Base-by-base conservation (phyloP, 2,888 invertebrate species). In the Polydrusus tereticollis region DNA sequence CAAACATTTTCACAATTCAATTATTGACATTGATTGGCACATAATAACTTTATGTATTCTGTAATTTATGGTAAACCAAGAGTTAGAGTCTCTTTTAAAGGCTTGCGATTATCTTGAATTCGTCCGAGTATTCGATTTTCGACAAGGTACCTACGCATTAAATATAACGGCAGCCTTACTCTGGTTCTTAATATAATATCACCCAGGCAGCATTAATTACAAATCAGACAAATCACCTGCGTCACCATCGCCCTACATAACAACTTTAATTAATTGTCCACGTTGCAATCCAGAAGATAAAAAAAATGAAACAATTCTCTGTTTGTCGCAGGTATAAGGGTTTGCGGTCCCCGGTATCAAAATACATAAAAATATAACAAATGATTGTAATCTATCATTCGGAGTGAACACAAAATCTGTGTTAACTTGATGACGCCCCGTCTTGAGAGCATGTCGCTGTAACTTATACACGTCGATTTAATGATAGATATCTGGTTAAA, bases 401-500 rank as follows among this genome's bases (percentile, higher is more conserved):
- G 45, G 71, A 71, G 36, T 60, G 66, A 74, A 74, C 74, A 74
- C 68, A 74, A 74, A 74, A 63, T 74, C 68, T 74, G 74, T 74
- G 74, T 74, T 74, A 74, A 74, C 70, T 67, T 71, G 74, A 74
- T 74, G 74, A 74, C 71, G 74, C 71, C 71, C 71, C 66, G 71
- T 70, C 68, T 45, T 58, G 74, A 67, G 59, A 59, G 58, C 72
- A 63, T 68, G 59, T 67, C 59, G 45, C 60, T 73, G 62, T 69
- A 64, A 65, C 47, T 29, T 71, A 68, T 63, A 74, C 74, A 73
- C 41, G 66, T 73, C 69, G 69, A 72, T 72, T 63, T 60, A 69
- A 68, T 72, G 72, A 72, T 72, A 72, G 64, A 72, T 72, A 68
- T 72, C 68, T 72, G 60, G 68, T 68, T 69, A 72, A 72, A 72